A percentile compares a stretch with the other conserved stretches of the same genome.
Conservation (phyloP, 2,797 vertebrate species). For the Gallinago stenura region DNA sequence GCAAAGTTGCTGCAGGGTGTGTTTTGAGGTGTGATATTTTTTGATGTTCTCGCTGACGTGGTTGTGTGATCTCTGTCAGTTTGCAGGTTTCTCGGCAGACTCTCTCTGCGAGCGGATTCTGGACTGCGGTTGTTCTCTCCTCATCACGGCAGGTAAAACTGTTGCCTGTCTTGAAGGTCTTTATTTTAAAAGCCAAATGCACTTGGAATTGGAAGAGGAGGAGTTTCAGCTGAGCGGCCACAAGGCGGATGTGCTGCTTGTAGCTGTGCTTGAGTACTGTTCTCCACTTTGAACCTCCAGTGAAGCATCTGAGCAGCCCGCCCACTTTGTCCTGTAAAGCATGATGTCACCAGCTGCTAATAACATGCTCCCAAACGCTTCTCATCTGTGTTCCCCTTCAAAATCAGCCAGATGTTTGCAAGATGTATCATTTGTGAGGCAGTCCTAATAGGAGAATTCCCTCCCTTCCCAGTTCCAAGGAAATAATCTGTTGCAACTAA, state of each 20-base stretch:
- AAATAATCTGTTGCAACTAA: not conserved
- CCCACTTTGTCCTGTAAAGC: constrained; percentile 6
- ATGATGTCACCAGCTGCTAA: constrained; percentile 36
- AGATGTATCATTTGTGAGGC: not conserved
- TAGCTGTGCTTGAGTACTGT: not conserved
- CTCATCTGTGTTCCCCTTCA: not conserved
- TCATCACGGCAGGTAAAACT: constrained; percentile 91
- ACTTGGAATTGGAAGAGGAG: not conserved
- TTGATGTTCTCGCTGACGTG: not conserved
- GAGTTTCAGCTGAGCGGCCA: not conserved
- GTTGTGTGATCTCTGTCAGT: constrained; percentile 78
- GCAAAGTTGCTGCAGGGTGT: not conserved
- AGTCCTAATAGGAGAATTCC: not conserved
- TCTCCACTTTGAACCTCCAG: not conserved
- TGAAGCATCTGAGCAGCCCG: not conserved
- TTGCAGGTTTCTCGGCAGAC: constrained; percentile 96
- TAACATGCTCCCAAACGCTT: not conserved
- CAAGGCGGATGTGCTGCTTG: rapidly evolving
- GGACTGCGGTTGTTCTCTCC: constrained; percentile 89
- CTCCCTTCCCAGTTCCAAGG: not conserved
- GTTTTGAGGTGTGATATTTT: not conserved
- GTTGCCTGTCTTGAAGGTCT: not conserved
- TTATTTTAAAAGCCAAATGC: not conserved
- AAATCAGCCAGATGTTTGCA: constrained; percentile 9
- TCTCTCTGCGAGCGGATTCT: constrained; percentile 95